Percentiles rank a stretch among this genome's conserved stretches.
These are phyloP conservation scores for Hylomyscus alleni DNA, from an alignment of 2,797 vertebrate genomes.

Conservation along the genomic window DNA sequence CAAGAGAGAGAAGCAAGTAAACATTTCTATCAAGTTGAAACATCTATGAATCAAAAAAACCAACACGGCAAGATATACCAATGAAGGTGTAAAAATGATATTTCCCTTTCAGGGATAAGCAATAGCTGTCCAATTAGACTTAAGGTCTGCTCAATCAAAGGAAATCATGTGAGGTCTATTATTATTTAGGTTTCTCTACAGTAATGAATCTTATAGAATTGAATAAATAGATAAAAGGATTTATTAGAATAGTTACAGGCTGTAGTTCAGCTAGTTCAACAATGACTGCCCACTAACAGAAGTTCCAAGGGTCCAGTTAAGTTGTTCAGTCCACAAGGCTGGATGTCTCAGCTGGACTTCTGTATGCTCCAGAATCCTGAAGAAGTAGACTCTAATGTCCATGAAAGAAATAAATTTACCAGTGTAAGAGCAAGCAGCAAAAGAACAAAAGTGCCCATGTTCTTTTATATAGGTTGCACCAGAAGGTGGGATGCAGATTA, in stretches of 20 bases:
- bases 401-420: neutral
- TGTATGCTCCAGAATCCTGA: neutral
- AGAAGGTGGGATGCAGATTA: neutral
- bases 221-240: neutral
- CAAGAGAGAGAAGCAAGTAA: neutral
- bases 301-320: neutral
- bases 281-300: neutral
- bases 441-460: neutral
- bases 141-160: neutral
- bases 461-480: neutral
- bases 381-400: neutral
- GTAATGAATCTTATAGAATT: neutral
- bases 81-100: neutral
- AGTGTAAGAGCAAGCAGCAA: neutral
- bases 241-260: neutral
- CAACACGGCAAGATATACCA: neutral
- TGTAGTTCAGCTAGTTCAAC: neutral
- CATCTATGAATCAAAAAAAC: neutral
- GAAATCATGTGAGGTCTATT: neutral
- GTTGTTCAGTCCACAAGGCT: neutral
- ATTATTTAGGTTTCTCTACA: neutral
- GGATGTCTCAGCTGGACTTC: neutral
- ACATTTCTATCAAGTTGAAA: too few relatives aligned
- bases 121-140: neutral
- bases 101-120: neutral